phyloP scores from a whole-genome alignment of 2,113 vertebrate species.

The Menura novaehollandiae region DNA sequence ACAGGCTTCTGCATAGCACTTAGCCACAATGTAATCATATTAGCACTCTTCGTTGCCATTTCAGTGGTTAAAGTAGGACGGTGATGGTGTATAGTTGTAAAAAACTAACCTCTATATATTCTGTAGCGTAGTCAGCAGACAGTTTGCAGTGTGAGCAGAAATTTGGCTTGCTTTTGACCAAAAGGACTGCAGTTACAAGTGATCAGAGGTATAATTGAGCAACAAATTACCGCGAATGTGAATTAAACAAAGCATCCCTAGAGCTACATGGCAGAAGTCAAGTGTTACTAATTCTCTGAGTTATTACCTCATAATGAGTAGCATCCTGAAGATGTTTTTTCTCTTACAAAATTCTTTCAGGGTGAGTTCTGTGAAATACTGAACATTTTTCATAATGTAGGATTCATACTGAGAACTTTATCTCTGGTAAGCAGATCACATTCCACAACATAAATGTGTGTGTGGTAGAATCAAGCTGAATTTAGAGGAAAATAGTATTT shows the following conservation, averaged over 20 bases:
- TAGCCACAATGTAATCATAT: background rate
- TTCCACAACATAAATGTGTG: background rate
- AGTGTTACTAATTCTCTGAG: constrained; percentile 19
- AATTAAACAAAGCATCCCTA: constrained; percentile 40
- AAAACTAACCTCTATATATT: background rate
- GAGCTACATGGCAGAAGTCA: constrained; percentile 24
- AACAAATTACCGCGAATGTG: constrained; percentile 14
- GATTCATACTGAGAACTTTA: background rate
- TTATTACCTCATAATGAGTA: constrained; percentile 28
- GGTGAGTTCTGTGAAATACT: background rate
- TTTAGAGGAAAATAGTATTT: background rate
- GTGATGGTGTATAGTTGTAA: background rate
- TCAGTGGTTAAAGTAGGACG: background rate
- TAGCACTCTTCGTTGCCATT: background rate
- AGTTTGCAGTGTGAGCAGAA: background rate
- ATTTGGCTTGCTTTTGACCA: constrained; percentile 5
- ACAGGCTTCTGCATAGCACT: background rate
- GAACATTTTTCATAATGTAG: background rate
- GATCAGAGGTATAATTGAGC: constrained; percentile 5
- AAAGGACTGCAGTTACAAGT: background rate
- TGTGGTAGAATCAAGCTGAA: background rate
- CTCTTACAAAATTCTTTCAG: background rate
- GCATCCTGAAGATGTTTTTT: background rate
- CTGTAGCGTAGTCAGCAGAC: background rate
- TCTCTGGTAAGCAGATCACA: background rate